phyloP scores from a whole-genome alignment of 2,113 vertebrate genomes.

The Varanus komodoensis region DNA sequence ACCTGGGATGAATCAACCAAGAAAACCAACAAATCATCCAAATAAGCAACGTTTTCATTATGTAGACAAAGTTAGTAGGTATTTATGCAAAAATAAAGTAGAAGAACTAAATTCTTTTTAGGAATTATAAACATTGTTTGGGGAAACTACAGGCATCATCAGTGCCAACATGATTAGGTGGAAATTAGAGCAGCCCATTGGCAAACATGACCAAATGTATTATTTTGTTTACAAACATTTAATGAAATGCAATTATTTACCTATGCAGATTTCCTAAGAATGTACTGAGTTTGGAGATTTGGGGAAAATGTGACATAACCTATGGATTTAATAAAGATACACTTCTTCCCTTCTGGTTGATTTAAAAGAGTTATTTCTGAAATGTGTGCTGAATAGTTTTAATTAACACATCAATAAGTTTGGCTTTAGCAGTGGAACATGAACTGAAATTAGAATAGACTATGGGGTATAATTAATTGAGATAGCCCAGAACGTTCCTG shows the following conservation, averaged over 20 bases:
- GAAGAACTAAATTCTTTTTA: constrained; percentile 32
- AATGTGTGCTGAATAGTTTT: constrained; percentile 62
- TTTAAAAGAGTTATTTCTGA: constrained; percentile 67
- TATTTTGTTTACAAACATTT: constrained; percentile 45
- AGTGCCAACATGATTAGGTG: constrained; percentile 31
- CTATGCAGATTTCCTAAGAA: constrained; percentile 50
- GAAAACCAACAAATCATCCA: not conserved
- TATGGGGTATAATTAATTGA: constrained; percentile 44
- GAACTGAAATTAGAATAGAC: constrained; percentile 49
- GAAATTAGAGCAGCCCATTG: constrained; percentile 44
- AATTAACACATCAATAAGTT: constrained; percentile 72
- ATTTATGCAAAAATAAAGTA: constrained; percentile 40
- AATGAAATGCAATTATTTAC: constrained; percentile 42
- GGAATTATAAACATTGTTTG: constrained; percentile 47
- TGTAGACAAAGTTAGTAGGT: not conserved
- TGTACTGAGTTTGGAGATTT: constrained; percentile 37
- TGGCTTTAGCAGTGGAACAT: constrained; percentile 40
- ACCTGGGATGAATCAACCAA: not conserved
- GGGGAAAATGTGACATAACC: constrained; percentile 46
- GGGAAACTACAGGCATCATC: constrained; percentile 7
- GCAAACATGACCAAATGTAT: constrained; percentile 34
- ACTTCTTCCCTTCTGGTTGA: constrained; percentile 50
- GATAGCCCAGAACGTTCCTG: not conserved
- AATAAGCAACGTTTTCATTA: not conserved
- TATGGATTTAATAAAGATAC: constrained; percentile 71